Base-by-base conservation (phyloP, 1,140 invertebrate genomes). In the Metopolophium dirhodum region DNA sequence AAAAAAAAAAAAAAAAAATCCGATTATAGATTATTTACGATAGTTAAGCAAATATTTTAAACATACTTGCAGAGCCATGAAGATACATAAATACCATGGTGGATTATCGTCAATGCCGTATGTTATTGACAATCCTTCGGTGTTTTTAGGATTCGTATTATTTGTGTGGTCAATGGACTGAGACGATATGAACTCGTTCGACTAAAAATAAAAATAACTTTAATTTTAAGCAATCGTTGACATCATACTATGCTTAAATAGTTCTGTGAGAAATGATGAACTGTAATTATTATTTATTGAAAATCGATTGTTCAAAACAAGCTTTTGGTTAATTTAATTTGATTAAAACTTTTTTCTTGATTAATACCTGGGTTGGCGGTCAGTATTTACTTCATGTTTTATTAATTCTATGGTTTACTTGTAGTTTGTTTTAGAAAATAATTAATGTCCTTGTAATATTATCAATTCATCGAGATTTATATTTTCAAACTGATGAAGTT, bases 81-180 rank as follows among this genome's bases (percentile, higher is more conserved):
- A 97, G 90, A 98, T 96, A 94, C 97, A 97, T 0, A 98, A 95
- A 95, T 98, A 98, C 97, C 97, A 98, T 0, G 98, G 97, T 23
- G 98, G 98, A 51, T 96, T 95, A 94, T 98, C 98, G 90, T 98
- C 97, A 45, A 98, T 97, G 41, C 96, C 97, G 95, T 98, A 98
- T 0, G 96, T 96, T 22, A 97, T 96, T 54, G 96, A 95, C 4
- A 85, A 14, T 41, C 94, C 83, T 35, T 94, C 93, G 6, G 83
- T 89, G 11, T 86, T 86, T 61, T 90, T 90, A 20, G 83, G 35
- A 6, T 61, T 86, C 0, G 49, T 8, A 41, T 45, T 93, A 22
- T 41, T 57, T 8, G 1, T 9, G 0, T 41, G 11, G 8, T 90
- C 54, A 14, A 90, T 68, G 6, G 89, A n/a, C 45, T 90, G 89